Evolutionary conservation across 2,888 invertebrate species (phyloP).

Genomic region (Muschampia plurimacula): DNA sequence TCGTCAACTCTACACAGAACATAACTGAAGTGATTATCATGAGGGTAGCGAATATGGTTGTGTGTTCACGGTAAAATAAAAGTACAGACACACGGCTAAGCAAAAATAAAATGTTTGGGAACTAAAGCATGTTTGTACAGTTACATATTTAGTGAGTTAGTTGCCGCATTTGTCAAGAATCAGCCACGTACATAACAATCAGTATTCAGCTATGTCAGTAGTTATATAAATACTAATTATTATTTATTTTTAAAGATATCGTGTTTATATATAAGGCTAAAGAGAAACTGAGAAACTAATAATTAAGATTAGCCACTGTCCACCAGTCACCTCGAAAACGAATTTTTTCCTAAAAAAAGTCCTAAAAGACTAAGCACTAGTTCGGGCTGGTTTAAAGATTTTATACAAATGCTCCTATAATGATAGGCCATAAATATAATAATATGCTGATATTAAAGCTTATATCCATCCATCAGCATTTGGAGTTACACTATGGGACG

Average conservation of each 20-base stretch:
- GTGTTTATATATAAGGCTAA: not conserved
- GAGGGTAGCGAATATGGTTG: constrained; percentile 60
- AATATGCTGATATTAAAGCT: too few species aligned
- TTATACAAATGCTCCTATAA: too few species aligned
- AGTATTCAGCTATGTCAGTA: constrained; percentile 78
- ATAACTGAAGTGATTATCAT: constrained; percentile 84
- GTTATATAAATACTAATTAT: constrained; percentile 40
- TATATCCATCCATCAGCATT: too few species aligned
- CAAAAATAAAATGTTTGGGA: constrained; percentile 32
- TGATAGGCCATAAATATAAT: too few species aligned
- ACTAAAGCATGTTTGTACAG: not conserved
- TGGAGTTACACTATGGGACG: too few species aligned
- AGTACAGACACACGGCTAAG: constrained; percentile 43
- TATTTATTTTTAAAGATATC: constrained; percentile 1
- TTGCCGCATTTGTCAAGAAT: constrained; percentile 76
- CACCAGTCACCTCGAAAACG: too few species aligned
- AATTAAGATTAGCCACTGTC: too few species aligned
- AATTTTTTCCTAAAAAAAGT: too few species aligned
- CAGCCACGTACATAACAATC: constrained; percentile 82
- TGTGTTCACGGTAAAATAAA: constrained; percentile 42
- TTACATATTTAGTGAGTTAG: not conserved
- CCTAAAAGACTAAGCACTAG: too few species aligned
- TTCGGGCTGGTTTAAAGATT: too few species aligned
- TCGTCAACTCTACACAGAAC: constrained; percentile 51
- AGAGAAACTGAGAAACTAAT: not conserved